These are phyloP conservation scores for Sitobion miscanthi DNA, from an alignment of 1,140 invertebrate species.

Conservation along the genomic window DNA sequence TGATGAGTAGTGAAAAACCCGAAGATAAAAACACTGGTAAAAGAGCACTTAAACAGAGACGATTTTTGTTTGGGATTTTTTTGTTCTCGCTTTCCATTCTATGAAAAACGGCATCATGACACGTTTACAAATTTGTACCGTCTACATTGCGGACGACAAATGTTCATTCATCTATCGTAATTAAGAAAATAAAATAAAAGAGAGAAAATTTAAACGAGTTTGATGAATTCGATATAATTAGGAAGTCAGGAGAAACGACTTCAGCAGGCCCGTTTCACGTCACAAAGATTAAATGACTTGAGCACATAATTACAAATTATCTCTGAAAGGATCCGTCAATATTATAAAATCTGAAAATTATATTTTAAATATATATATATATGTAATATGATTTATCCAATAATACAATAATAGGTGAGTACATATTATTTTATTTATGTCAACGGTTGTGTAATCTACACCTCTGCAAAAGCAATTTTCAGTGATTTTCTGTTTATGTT, in stretches of 20 bases:
- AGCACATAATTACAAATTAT: neutral
- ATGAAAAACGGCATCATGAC: neutral
- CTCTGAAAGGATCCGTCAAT: neutral
- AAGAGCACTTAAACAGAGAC: slow-evolving; percentile 36
- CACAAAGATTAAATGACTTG: slow-evolving; percentile 20
- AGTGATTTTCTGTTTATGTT: neutral
- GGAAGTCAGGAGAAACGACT: neutral
- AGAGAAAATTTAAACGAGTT: neutral
- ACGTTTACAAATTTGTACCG: slow-evolving; percentile 36
- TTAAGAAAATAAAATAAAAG: slow-evolving; percentile 28
- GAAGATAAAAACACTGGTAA: slow-evolving; percentile 31
- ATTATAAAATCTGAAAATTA: neutral
- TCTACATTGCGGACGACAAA: neutral
- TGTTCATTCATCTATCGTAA: slow-evolving; percentile 26
- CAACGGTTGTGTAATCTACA: neutral
- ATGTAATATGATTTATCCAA: neutral
- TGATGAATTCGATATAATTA: slow-evolving; percentile 14
- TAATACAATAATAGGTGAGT: neutral
- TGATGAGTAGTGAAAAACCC: slow-evolving; percentile 3
- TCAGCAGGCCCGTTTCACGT: neutral
- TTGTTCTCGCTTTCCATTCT: neutral
- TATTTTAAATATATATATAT: neutral
- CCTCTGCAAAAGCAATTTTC: neutral
- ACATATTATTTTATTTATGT: neutral
- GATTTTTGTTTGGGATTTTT: slow-evolving; percentile 8